Conservation (phyloP, 2,888 invertebrate species). For the Julus scanicus region DNA sequence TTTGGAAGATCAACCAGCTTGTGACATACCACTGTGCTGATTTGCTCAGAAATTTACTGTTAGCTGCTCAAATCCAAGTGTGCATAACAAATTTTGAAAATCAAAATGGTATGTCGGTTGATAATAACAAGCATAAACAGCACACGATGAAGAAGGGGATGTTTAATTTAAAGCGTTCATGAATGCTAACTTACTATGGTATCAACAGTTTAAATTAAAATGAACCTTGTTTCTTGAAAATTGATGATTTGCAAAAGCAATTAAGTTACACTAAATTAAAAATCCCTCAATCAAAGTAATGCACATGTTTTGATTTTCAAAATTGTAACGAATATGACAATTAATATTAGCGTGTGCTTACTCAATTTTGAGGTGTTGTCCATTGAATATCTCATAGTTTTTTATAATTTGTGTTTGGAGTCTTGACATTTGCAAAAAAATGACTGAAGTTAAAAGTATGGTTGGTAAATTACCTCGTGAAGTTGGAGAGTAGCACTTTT, state of each 20-base stretch:
- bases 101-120: background rate
- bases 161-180: background rate
- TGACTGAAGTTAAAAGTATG: background rate
- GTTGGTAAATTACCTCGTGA: background rate
- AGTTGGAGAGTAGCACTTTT: background rate
- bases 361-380: background rate
- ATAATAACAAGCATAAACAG: background rate
- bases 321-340: too few relatives aligned
- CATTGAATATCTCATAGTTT: background rate
- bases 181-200: background rate
- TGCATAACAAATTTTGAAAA: background rate
- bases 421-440: background rate
- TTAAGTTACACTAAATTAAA: too few relatives aligned
- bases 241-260: too few relatives aligned
- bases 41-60: constrained; percentile 17
- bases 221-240: too few relatives aligned
- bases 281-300: too few relatives aligned
- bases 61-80: background rate
- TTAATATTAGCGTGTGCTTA: background rate
- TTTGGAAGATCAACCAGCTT: background rate
- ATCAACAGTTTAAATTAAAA: too few relatives aligned
- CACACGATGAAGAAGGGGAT: background rate
- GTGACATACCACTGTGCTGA: background rate
- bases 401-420: background rate
- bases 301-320: too few relatives aligned